Conservation (phyloP, 1,140 invertebrate species). For the Stenopsyche tienmushanensis region DNA sequence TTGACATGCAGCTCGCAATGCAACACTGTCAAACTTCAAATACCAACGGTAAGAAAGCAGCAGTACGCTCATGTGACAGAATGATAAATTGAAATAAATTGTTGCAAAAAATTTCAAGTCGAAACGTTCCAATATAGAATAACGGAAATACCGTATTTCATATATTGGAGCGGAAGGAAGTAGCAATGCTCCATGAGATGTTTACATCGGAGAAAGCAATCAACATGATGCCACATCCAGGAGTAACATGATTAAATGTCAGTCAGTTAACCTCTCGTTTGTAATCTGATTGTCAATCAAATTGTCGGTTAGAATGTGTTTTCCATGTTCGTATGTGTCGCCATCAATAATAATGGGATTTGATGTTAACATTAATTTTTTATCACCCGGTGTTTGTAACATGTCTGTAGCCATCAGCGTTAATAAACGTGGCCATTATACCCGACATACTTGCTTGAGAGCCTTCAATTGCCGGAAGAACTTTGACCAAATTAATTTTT, state of each 20-base stretch:
- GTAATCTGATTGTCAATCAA: conserved; percentile 28
- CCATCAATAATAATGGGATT: too few relatives aligned
- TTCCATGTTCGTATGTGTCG: background rate
- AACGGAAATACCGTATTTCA: background rate
- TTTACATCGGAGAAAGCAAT: conserved; percentile 14
- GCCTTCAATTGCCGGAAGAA: too few relatives aligned
- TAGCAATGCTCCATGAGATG: background rate
- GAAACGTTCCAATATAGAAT: background rate
- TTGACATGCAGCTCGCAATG: too few relatives aligned
- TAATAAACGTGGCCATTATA: too few relatives aligned
- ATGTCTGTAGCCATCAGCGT: too few relatives aligned
- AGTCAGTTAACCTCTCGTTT: conserved; percentile 9
- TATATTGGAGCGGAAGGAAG: background rate
- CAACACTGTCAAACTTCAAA: too few relatives aligned
- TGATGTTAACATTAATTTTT: too few relatives aligned
- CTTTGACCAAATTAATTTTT: too few relatives aligned
- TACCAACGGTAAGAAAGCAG: background rate
- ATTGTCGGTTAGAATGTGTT: background rate
- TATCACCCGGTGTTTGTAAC: too few relatives aligned
- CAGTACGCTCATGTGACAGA: conserved; percentile 28
- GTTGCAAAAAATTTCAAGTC: conserved; percentile 33
- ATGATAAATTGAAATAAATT: conserved; percentile 41
- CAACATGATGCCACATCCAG: conserved; percentile 22
- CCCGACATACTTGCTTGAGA: too few relatives aligned
- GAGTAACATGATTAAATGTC: conserved; percentile 24